Conservation (phyloP, 2,113 vertebrate genomes). For the Nesospiza acunhae region DNA sequence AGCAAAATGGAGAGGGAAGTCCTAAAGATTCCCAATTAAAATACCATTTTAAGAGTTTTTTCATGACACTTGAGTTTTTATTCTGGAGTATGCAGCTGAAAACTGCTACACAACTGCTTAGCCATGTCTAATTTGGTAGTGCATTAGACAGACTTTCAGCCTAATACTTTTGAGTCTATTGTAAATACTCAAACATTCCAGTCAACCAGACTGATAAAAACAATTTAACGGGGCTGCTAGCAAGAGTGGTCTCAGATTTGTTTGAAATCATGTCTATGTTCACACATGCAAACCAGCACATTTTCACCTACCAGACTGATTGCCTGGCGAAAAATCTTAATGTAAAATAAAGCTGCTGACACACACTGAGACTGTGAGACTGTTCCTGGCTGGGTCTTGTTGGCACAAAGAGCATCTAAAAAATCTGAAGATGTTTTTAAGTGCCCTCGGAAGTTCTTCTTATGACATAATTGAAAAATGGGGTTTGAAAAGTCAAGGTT, state of each 20-base stretch:
- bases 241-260: conserved; percentile 71
- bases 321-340: conserved; percentile 12
- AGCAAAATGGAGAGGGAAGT: not conserved
- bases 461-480: not conserved
- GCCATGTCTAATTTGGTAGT: conserved; percentile 70
- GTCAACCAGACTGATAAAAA: conserved; percentile 78
- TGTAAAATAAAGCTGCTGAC: conserved; percentile 9
- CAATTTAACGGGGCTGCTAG: conserved; percentile 76
- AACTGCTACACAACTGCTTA: conserved; percentile 58
- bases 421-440: not conserved
- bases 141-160: conserved; percentile 62
- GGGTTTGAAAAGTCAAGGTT: not conserved
- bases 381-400: not conserved
- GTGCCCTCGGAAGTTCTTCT: not conserved
- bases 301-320: conserved; percentile 58
- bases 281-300: conserved; percentile 40
- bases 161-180: conserved; percentile 70
- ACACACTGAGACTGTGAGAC: not conserved
- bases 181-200: conserved; percentile 76
- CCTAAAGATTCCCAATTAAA: not conserved
- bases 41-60: not conserved
- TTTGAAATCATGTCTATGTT: conserved; percentile 60
- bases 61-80: not conserved
- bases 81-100: conserved; percentile 31
- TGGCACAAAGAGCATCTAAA: not conserved